A percentile compares a stretch with the other conserved stretches of the same genome.
These are phyloP conservation scores for Xyliphius kryptos DNA, from an alignment of 2,113 vertebrate species.

Conservation along the genomic window DNA sequence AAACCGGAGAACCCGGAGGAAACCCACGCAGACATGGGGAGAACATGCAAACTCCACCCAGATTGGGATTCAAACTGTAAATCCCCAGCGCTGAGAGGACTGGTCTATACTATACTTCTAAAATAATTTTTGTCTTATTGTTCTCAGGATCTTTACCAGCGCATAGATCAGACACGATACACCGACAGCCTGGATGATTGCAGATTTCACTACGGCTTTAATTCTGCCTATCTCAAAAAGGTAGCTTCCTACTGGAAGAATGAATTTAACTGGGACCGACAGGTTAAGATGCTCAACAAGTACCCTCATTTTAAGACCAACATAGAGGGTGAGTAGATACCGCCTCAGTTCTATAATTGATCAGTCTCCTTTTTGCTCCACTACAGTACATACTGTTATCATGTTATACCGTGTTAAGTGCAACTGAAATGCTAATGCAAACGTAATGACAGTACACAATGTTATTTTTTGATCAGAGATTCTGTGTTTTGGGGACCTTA, in stretches of 20 bases:
- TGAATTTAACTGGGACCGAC: slow-evolving; percentile 76
- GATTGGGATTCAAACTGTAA: no score
- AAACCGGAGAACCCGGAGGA: no score
- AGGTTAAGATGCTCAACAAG: slow-evolving; percentile 74
- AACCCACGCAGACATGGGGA: no score
- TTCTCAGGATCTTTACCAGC: slow-evolving; percentile 70
- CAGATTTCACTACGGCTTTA: slow-evolving; percentile 78
- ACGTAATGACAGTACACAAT: no score
- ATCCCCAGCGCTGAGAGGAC: neutral
- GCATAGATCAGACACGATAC: slow-evolving; percentile 70
- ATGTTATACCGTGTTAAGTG: no score
- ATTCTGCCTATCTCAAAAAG: slow-evolving; percentile 64
- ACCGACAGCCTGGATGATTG: slow-evolving; percentile 63
- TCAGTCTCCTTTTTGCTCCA: neutral
- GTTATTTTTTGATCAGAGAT: no score
- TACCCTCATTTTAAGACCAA: slow-evolving; percentile 82
- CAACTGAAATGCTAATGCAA: no score
- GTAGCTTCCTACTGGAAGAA: slow-evolving; percentile 80
- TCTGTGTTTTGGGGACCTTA: no score
- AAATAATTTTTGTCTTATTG: neutral
- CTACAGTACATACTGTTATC: no score
- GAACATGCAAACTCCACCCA: no score
- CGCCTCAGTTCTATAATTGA: neutral
- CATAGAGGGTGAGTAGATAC: slow-evolving; percentile 72
- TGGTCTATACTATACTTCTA: neutral